These are phyloP conservation scores for Sinocyclocheilus anophthalmus DNA, from an alignment of 2,113 vertebrate species.

Conservation along the genomic window DNA sequence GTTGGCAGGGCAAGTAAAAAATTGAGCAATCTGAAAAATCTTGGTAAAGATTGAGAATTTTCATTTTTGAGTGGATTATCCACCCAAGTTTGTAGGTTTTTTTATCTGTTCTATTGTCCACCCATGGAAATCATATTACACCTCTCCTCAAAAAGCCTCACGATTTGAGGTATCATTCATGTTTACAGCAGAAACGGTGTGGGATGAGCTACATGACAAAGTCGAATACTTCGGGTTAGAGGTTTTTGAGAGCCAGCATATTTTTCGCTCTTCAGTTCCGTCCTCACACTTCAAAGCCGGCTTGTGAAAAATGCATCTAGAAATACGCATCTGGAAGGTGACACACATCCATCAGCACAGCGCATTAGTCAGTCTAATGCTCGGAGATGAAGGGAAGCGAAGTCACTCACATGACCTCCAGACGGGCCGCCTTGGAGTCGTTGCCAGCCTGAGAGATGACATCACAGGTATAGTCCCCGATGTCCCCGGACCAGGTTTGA, in stretches of 20 bases:
- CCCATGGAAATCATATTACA: background rate
- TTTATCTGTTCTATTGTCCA: background rate
- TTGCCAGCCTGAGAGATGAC: constrained; percentile 87
- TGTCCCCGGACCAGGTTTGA: constrained; percentile 97
- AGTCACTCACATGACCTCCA: constrained; percentile 94
- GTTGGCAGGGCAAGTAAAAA: too few relatives aligned
- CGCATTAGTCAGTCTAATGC: constrained; percentile 1
- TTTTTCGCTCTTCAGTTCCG: background rate
- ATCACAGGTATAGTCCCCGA: constrained; percentile 92
- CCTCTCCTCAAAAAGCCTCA: background rate
- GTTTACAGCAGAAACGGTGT: background rate
- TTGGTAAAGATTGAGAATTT: too few relatives aligned
- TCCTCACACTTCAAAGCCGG: constrained; percentile 12
- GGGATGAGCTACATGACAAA: background rate
- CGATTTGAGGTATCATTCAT: background rate
- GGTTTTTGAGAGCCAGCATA: constrained; percentile 1
- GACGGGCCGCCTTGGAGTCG: constrained; percentile 82
- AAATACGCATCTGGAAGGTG: constrained; percentile 28
- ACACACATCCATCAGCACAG: constrained; percentile 29
- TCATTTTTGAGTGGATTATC: too few relatives aligned
- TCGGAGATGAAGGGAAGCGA: background rate
- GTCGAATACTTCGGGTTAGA: constrained; percentile 13
- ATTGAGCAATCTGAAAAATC: too few relatives aligned
- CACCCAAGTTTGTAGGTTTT: background rate
- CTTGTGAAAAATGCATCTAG: background rate